Conservation (phyloP, 2,797 vertebrate species). For the Cynopterus sphinx region DNA sequence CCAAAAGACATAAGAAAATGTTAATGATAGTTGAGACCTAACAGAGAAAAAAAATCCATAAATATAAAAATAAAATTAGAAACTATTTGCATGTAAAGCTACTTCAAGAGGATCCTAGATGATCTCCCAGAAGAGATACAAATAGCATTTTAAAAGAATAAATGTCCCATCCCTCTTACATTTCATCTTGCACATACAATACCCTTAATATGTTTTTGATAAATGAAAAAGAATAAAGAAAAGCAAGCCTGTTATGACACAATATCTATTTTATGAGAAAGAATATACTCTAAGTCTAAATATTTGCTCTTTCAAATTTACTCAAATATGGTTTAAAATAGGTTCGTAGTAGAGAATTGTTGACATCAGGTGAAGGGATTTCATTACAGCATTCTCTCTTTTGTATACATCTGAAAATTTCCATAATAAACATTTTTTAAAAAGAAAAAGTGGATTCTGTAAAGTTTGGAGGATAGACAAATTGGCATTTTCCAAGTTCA, state of each 20-base stretch:
- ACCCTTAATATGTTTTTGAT: slow-evolving; percentile 23
- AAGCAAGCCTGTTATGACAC: neutral
- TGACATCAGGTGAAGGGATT: neutral
- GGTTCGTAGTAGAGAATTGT: neutral
- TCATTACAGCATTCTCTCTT: neutral
- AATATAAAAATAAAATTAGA: slow-evolving; percentile 1
- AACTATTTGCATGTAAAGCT: neutral
- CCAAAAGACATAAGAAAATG: neutral
- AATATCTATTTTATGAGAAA: neutral
- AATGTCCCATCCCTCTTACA: neutral
- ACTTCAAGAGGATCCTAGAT: neutral
- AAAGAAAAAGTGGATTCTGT: neutral
- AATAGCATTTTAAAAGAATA: neutral
- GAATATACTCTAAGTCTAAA: neutral
- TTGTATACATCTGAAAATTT: neutral
- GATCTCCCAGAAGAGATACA: neutral
- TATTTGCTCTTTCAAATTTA: slow-evolving; percentile 16
- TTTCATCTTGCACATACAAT: neutral
- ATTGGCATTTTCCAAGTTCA: neutral
- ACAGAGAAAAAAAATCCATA: slow-evolving; percentile 16
- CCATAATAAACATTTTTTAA: neutral
- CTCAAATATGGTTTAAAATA: slow-evolving; percentile 17
- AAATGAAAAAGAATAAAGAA: slow-evolving; percentile 14
- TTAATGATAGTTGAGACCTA: neutral
- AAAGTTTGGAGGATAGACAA: neutral